phyloP scores from a whole-genome alignment of 1,140 invertebrate genomes.

The Drosophila melanica region DNA sequence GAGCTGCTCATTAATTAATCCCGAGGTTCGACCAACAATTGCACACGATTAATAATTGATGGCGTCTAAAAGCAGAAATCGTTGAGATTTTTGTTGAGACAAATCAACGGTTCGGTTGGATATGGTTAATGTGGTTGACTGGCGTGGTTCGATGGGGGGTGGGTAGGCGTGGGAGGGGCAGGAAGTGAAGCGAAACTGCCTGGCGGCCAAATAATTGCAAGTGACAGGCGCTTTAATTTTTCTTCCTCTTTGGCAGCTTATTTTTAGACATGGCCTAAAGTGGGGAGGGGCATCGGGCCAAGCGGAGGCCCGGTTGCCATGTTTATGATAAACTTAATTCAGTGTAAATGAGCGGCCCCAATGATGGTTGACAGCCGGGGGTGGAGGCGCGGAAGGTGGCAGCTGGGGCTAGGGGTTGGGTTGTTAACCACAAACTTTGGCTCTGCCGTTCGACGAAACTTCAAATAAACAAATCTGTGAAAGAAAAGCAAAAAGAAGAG shows the following conservation, averaged over 20 bases:
- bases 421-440: slow-evolving; percentile 46
- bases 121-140: slow-evolving; percentile 53
- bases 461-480: slow-evolving; percentile 76
- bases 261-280: slow-evolving; percentile 43
- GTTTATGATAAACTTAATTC: slow-evolving; percentile 80
- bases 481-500: slow-evolving; percentile 55
- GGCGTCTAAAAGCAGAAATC: slow-evolving; percentile 23
- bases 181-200: slow-evolving; percentile 58
- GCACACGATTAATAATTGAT: slow-evolving; percentile 68
- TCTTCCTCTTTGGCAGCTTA: slow-evolving; percentile 71
- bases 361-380: slow-evolving; percentile 48
- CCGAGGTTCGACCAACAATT: slow-evolving; percentile 30
- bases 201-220: slow-evolving; percentile 72
- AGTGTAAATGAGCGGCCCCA: slow-evolving; percentile 71
- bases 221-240: slow-evolving; percentile 81
- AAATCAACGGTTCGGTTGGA: slow-evolving; percentile 48
- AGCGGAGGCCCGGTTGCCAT: slow-evolving; percentile 54
- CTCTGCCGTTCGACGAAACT: slow-evolving; percentile 49
- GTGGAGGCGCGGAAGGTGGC: background rate
- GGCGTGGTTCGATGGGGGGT: background rate
- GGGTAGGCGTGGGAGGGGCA: background rate
- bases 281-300: background rate
- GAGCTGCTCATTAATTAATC: slow-evolving; percentile 55
- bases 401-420: background rate
- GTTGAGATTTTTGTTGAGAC: slow-evolving; percentile 32